Base-by-base conservation (phyloP, 2,888 invertebrate genomes). In the Subacronicta megacephala region DNA sequence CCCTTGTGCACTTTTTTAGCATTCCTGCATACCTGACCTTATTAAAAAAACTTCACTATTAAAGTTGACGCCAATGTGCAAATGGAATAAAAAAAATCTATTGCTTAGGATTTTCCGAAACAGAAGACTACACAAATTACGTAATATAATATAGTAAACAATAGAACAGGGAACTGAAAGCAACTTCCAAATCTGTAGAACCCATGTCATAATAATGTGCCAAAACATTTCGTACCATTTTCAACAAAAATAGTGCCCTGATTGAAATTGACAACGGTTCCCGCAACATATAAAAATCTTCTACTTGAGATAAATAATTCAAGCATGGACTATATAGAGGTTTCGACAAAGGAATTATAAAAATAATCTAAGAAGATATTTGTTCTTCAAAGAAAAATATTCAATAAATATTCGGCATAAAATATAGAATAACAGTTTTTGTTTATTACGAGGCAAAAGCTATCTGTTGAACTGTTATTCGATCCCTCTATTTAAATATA, bases 251-350 rank as follows among this genome's bases (percentile, higher is more conserved):
- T 61, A 49, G 40, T 43, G 13, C 6, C 9, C 13, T 43, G 54
- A 69, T 73, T 68, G 58, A 64, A 59, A 73, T 68, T 73, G 72
- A 76, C 77, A 73, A 51, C 43, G 77, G 77, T 62, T 53, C 33
- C 40, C 13, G 7, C 7, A 40, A 7, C n/a, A 46, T 45, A 50
- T n/a, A 41, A 55, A 53, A 67, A 37, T 33, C 26, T 41, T 49
- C 9, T 40, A 52, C 20, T 44, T 10, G 26, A 33, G 20, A 49
- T 52, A 37, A 45, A 56, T 56, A 50, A 41, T 55, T 46, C 13
- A 18, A 13, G 5, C 16, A 23, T 9, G 20, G 23, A 31, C 12
- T 23, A 18, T 18, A n/a, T 18, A n/a, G 20, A n/a, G 31, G 31
- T 3, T 31, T 31, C 31, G 1, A 3, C n/a, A 3, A n/a, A 31